Evolutionary conservation across 2,797 vertebrate species (phyloP), one percentile per base, ranked within the genome.

Genomic region (Molossus alvarezi): DNA sequence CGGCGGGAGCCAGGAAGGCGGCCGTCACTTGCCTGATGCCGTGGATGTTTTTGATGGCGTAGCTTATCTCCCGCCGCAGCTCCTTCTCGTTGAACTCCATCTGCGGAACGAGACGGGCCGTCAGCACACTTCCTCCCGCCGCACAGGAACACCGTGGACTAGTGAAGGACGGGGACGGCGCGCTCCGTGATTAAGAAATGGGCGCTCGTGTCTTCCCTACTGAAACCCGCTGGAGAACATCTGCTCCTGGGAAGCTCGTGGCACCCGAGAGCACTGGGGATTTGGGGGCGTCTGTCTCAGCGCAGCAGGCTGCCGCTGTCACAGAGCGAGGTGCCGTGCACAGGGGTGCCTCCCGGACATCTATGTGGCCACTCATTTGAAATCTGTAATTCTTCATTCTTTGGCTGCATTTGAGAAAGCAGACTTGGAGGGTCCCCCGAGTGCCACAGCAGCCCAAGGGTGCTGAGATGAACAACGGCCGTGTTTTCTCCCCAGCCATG

Each of bases 31-130:
- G 99, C 99, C 99, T 99, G 98, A 99, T 99, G 1, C 99, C 99
- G 0, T 99, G 99, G 95, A 99, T 99, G 98, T 99, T 99, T 98
- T 99, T 99, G 98, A 99, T 99, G 84, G 99, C 99, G 15, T 99
- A 99, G 97, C 99, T 99, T 96, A 99, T 99, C 98, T 99, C 99
- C 93, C 98, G 98, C 13, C 99, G 97, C 92, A 99, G 87, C 25
- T 99, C 99, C 94, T 98, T 99, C 97, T 99, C 99, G 12, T 99
- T 99, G 97, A 98, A 99, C 97, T 99, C 99, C 98, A 99, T 99
- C 99, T 99, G 97, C 25, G 96, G 82, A 96, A 95, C 57, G 96
- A 96, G 98, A 67, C 1, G 53, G 83, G 62, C 9, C 48, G 64
- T 77, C 64, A 53, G 23, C 85, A 95, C 58, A 83, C 80, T 71